Base-by-base conservation (phyloP, 2,113 vertebrate species). In the Merops nubicus region DNA sequence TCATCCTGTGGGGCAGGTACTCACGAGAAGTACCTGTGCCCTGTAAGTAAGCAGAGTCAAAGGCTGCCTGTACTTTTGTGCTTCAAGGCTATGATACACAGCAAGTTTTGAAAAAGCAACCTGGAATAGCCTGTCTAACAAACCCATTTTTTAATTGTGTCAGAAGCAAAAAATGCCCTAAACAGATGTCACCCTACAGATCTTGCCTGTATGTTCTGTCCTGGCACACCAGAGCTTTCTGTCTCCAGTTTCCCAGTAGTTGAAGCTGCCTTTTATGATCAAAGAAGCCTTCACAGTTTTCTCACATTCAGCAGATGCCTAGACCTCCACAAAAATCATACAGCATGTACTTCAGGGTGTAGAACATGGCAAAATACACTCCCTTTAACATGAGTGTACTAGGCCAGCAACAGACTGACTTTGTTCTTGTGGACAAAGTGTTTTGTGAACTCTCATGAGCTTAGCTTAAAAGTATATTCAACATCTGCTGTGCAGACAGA, bases 401-500 rank as follows among this genome's bases (percentile, higher is more conserved):
- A 60, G 53, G 40, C n/a, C 36, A 76, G 73, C 7, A 5, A 45
- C 54, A 80, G 53, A 45, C 29, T 33, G 60, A 74, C 26, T 67
- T 21, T 63, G 47, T 40, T n/a, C 18, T 79, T 90, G 82, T 11
- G 9, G n/a, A 83, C 22, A 11, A 86, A 93, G 53, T 43, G 40
- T 60, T 82, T 76, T 65, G 43, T 40, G 38, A 84, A 92, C 38
- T 92, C 72, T 88, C 50, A 84, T 42, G 26, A 92, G 63, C 42
- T 77, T 77, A 91, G 68, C 45, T 83, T 90, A 33, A 74, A 92
- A 97, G 63, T 12, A 12, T 76, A 80, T 34, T 77, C 76, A 92
- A 95, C 95, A 95, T 96, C 88, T 97, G 94, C 76, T 84, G 42
- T 33, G 29, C 86, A 96, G 89, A 93, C 21, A 1, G 68, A 88